Evolutionary conservation across 2,797 vertebrate species (phyloP).

Genomic region (Brachyrhaphis roseni): DNA sequence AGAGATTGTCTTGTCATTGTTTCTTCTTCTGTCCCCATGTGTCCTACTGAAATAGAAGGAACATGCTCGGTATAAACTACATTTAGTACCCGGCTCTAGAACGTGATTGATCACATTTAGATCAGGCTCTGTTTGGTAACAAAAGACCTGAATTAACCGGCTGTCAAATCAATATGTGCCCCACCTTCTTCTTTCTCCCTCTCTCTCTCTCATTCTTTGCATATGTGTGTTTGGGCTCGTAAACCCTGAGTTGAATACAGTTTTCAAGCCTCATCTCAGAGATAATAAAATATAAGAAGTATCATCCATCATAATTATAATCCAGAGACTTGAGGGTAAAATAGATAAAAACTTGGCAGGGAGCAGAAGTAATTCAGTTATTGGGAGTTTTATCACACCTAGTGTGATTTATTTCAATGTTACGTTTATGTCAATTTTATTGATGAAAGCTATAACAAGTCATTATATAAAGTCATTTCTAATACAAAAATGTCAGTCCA

Average conservation of each 20-base stretch:
- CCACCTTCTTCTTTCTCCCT: slow-evolving; percentile 15
- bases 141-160: slow-evolving; percentile 71
- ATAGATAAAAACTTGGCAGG: neutral
- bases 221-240: neutral
- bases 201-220: neutral
- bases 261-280: neutral
- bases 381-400: neutral
- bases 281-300: neutral
- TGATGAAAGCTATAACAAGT: neutral
- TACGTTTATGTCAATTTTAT: neutral
- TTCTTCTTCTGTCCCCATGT: slow-evolving; percentile 56
- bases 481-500: neutral
- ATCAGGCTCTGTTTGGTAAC: slow-evolving; percentile 74
- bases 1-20: slow-evolving; percentile 46
- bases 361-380: neutral
- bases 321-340: neutral
- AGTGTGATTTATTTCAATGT: neutral
- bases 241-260: neutral
- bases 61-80: slow-evolving; percentile 56
- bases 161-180: slow-evolving; percentile 69
- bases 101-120: slow-evolving; percentile 71
- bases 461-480: neutral
- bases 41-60: slow-evolving; percentile 69
- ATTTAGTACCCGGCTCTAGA: slow-evolving; percentile 63
- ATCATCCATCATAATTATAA: neutral